A percentile compares a stretch with the other conserved stretches of the same genome.
phyloP scores from a whole-genome alignment of 2,797 vertebrate species.

The Sciurus carolinensis region DNA sequence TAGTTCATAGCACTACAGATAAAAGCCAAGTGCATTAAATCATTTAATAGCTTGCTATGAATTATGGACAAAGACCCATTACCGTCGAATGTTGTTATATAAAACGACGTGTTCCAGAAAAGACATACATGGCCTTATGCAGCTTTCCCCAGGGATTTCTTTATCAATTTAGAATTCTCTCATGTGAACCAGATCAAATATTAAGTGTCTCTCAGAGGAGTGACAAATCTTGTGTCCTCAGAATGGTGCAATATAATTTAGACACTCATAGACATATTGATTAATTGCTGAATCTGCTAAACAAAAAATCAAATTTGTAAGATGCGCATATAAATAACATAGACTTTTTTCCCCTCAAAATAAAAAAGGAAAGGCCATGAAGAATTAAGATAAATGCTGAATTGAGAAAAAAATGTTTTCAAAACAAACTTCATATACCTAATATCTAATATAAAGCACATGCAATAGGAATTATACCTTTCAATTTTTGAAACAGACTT shows the following conservation, averaged over 20 bases:
- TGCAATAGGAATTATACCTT: background rate
- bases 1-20: background rate
- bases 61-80: slow-evolving; percentile 56
- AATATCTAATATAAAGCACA: slow-evolving; percentile 25
- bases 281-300: slow-evolving; percentile 15
- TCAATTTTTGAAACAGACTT: background rate
- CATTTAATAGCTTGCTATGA: slow-evolving; percentile 58
- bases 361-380: background rate
- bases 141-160: background rate
- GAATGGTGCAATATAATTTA: background rate
- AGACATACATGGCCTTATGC: slow-evolving; percentile 5
- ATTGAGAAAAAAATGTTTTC: background rate
- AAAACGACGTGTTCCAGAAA: slow-evolving; percentile 65
- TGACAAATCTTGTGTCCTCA: slow-evolving; percentile 52
- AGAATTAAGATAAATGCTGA: background rate
- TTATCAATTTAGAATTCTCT: slow-evolving; percentile 67
- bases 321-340: background rate
- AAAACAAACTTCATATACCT: background rate
- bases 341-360: background rate
- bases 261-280: background rate
- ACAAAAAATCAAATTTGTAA: background rate
- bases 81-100: slow-evolving; percentile 38
- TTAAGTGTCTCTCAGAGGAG: slow-evolving; percentile 10
- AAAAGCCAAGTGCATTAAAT: slow-evolving; percentile 60
- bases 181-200: slow-evolving; percentile 10